A percentile compares a stretch with the other conserved stretches of the same genome.
phyloP scores from a whole-genome alignment of 1,140 invertebrate species.

The Leptopilina boulardi region DNA sequence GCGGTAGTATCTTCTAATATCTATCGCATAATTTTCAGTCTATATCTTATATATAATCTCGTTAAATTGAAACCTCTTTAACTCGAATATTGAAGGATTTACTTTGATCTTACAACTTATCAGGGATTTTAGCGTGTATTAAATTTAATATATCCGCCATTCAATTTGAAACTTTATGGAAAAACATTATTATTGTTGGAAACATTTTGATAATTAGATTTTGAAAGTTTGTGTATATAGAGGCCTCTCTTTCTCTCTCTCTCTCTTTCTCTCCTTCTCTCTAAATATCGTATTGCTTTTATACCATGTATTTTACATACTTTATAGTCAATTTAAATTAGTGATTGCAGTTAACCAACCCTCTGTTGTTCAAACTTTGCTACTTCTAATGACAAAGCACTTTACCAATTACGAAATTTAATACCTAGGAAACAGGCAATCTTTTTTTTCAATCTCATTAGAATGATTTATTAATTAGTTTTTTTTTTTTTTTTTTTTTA shows the following conservation, averaged over 20 bases:
- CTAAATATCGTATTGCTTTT: neutral
- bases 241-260: neutral
- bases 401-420: neutral
- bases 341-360: neutral
- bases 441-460: neutral
- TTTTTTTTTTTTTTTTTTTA: too few relatives aligned
- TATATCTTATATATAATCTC: too few relatives aligned
- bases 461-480: too few relatives aligned
- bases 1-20: too few relatives aligned
- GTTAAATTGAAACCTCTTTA: too few relatives aligned
- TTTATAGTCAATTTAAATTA: neutral
- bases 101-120: too few relatives aligned
- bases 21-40: too few relatives aligned
- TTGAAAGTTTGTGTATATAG: neutral
- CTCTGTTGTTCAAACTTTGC: conserved; percentile 6
- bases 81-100: too few relatives aligned
- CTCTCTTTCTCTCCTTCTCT: too few relatives aligned
- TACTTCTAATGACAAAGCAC: neutral
- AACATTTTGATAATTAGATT: neutral
- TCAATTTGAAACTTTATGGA: neutral
- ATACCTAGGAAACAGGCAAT: neutral
- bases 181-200: neutral
- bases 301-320: neutral
- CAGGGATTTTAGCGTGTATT: too few relatives aligned
- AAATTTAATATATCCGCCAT: neutral